Evolutionary conservation across 2,113 vertebrate genomes (phyloP).

Genomic region (Perognathus longimembris): DNA sequence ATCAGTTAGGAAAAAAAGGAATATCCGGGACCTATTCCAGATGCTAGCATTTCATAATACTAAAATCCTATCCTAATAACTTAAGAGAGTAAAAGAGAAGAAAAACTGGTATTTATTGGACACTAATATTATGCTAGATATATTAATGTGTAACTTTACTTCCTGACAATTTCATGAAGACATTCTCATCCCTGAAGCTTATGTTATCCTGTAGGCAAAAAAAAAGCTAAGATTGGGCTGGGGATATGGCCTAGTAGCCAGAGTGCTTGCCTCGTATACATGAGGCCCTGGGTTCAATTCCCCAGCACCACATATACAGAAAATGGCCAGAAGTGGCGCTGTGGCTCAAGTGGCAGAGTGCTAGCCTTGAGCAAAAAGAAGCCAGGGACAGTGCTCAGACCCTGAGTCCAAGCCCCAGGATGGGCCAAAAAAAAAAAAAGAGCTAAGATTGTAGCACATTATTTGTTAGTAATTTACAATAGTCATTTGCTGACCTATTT

Average conservation of each 20-base stretch:
- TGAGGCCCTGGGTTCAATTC: too few species aligned
- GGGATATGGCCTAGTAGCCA: too few species aligned
- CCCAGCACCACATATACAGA: too few species aligned
- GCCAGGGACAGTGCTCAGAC: too few species aligned
- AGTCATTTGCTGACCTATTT: neutral
- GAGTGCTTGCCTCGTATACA: too few species aligned
- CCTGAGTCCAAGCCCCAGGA: too few species aligned
- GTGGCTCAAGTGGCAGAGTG: too few species aligned
- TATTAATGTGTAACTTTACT: constrained; percentile 12
- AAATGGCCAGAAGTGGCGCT: too few species aligned
- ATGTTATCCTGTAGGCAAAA: neutral
- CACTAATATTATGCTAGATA: neutral
- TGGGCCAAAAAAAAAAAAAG: too few species aligned
- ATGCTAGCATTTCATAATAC: neutral
- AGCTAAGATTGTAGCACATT: neutral
- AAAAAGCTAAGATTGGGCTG: neutral
- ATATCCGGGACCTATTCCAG: neutral
- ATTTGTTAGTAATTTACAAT: neutral
- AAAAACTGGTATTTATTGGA: neutral
- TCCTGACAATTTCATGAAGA: neutral
- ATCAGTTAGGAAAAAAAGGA: neutral
- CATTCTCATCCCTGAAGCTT: neutral
- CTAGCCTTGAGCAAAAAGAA: too few species aligned
- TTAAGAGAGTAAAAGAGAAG: neutral
- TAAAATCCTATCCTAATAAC: neutral